Base-by-base conservation (phyloP, 2,113 vertebrate genomes). In the Salminus brasiliensis region DNA sequence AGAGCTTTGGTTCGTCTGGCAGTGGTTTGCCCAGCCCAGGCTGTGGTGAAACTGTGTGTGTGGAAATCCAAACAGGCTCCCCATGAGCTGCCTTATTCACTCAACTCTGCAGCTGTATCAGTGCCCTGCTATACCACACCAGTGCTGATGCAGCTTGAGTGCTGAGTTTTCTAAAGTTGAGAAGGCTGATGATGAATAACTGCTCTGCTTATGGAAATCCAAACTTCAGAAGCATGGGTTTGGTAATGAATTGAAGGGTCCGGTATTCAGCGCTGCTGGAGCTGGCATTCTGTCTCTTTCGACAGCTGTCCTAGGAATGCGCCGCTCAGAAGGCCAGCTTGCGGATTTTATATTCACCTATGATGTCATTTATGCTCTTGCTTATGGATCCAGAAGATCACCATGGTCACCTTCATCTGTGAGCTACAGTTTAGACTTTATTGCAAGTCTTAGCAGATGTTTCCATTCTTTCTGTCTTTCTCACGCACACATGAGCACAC, bases 341-440 rank as follows among this genome's bases (percentile, higher is more conserved):
- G 34, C 15, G 59, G 53, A 73, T 59, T 74, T 72, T 82, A 74
- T 63, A 47, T 78, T 83, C 78, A 74, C 70, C 66, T 70, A 71
- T 77, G 73, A 77, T 83, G 78, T 85, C 74, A 80, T 65, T 55
- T 49, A 66, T 57, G 63, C 57, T 72, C 67, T 59, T 60, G 49
- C 47, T 74, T 27, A 6, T 45, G 39, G 25, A 66, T 72, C 39
- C 67, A 79, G 47, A 79, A 23, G 74, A 82, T 91, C 85, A 90
- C 87, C 88, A 87, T 88, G 89, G 85, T 89, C 87, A 91, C 87
- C 88, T 88, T 87, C 86, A 86, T 90, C 81, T 80, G 85, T 91
- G 88, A 91, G 79, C 83, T 7, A 53, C 47, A 36, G 55, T n/a
- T 41, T 5, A 13, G 62, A 23, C 34, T 47, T 78, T 77, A 57